phyloP scores from a whole-genome alignment of 1,140 invertebrate species.

The Ips typographus region DNA sequence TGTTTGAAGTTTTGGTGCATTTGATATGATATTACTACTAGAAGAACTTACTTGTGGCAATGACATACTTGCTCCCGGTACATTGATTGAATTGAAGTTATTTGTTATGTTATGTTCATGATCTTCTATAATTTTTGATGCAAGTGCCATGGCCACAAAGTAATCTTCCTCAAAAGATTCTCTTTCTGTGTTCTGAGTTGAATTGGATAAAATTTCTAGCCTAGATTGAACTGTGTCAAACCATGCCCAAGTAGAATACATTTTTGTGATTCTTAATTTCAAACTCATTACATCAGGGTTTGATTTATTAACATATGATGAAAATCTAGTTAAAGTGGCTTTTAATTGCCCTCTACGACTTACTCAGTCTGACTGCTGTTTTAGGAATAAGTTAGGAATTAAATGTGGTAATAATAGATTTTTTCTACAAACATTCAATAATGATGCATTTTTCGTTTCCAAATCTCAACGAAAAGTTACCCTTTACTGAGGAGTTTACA shows the following conservation, averaged over 20 bases:
- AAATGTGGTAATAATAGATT: too few relatives aligned
- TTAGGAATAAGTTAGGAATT: too few relatives aligned
- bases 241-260: background rate
- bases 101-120: background rate
- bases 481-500: too few relatives aligned
- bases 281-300: background rate
- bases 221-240: slow-evolving; percentile 16
- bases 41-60: too few relatives aligned
- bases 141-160: slow-evolving; percentile 1
- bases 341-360: too few relatives aligned
- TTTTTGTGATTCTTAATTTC: slow-evolving; percentile 8
- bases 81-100: slow-evolving; percentile 8
- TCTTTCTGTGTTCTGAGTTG: background rate
- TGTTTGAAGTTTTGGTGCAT: slow-evolving; percentile 15
- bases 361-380: too few relatives aligned
- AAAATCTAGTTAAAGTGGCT: background rate
- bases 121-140: background rate
- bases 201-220: slow-evolving; percentile 10
- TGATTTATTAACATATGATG: background rate
- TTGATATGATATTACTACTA: too few relatives aligned
- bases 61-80: background rate
- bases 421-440: too few relatives aligned
- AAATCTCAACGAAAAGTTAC: too few relatives aligned
- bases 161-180: slow-evolving; percentile 15
- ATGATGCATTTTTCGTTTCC: too few relatives aligned